Evolutionary conservation across 2,797 vertebrate species (phyloP), one percentile per base, ranked within the genome.

Genomic region (Chelon labrosus): DNA sequence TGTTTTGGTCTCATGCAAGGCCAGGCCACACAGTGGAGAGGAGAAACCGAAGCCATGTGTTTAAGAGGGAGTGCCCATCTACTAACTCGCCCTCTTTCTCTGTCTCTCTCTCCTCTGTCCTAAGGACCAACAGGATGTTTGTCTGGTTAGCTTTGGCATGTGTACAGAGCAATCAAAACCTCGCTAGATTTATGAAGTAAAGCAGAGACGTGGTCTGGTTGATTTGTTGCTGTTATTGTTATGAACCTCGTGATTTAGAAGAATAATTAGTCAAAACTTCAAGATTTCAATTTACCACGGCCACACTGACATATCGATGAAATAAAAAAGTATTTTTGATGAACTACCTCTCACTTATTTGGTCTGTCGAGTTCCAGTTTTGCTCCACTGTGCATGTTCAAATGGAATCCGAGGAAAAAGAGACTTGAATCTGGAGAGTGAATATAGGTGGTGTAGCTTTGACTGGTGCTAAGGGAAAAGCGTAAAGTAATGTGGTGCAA

Each of bases 1-100:
- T 87, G 87, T 90, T 88, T 89, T 82, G 86, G 80, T 85, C 75
- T 89, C 79, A 72, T 88, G 73, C 66, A 63, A 83, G 79, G 74
- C 70, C 77, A 66, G 80, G 88, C 86, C 77, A 77, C 82, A 83
- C 66, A 79, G 79, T 75, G 54, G 59, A 88, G 83, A 85, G 66
- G 65, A 82, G 72, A 91, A 92, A 91, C 81, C 83, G 79, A 85
- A 88, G 85, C 83, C 86, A 86, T 90, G 80, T 90, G 89, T 91
- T 85, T 69, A 79, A 80, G 71, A 86, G 77, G 71, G 84, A 88
- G 80, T 82, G 77, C 51, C 84, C 75, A 68, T 83, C 73, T 49
- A 70, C 53, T 79, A 39, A 8, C 73, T 83, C 71, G 54, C 57
- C 62, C 75, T 78, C 66, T 69, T 37, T 72, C 62, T 56, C 20